A percentile compares a stretch with the other conserved stretches of the same genome.
phyloP scores from a whole-genome alignment of 1,140 invertebrate genomes.

The Caenorhabditis tropicalis region DNA sequence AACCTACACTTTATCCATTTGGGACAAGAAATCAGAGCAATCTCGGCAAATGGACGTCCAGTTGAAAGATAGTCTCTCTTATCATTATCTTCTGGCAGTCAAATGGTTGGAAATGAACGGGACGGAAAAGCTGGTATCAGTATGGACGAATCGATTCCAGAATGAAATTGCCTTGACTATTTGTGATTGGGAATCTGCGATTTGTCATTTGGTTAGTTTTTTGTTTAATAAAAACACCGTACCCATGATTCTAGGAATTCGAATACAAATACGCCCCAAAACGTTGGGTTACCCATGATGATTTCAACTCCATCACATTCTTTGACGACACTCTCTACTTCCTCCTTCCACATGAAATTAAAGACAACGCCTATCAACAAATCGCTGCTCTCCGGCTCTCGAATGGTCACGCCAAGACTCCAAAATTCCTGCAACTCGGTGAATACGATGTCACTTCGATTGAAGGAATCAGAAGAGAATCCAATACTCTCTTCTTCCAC shows the following conservation, averaged over 20 bases:
- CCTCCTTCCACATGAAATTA: conserved; percentile 41
- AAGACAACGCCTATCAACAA: conserved; percentile 56
- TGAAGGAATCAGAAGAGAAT: not conserved
- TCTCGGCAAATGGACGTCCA: conserved; percentile 55
- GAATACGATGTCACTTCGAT: conserved; percentile 31
- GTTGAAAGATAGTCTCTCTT: conserved; percentile 49
- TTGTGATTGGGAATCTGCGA: conserved; percentile 53
- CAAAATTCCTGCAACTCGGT: not conserved
- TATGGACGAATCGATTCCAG: conserved; percentile 68
- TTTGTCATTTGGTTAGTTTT: conserved; percentile 53
- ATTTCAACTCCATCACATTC: conserved; percentile 45
- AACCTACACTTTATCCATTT: conserved; percentile 49
- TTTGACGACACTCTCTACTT: conserved; percentile 48
- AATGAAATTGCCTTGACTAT: conserved; percentile 56
- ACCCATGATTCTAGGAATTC: conserved; percentile 14
- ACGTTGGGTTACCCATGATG: conserved; percentile 55
- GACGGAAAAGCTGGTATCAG: conserved; percentile 60
- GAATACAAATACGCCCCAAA: conserved; percentile 44
- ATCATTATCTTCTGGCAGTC: conserved; percentile 58
- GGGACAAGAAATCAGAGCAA: conserved; percentile 47
- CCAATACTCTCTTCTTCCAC: not conserved
- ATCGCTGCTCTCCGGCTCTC: conserved; percentile 45
- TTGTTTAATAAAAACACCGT: not conserved
- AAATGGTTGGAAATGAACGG: conserved; percentile 61
- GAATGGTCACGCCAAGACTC: not conserved